Percentiles rank a stretch among this genome's conserved stretches.
Evolutionary conservation across 2,113 vertebrate genomes (phyloP).

Genomic region (Psilopogon haemacephalus): DNA sequence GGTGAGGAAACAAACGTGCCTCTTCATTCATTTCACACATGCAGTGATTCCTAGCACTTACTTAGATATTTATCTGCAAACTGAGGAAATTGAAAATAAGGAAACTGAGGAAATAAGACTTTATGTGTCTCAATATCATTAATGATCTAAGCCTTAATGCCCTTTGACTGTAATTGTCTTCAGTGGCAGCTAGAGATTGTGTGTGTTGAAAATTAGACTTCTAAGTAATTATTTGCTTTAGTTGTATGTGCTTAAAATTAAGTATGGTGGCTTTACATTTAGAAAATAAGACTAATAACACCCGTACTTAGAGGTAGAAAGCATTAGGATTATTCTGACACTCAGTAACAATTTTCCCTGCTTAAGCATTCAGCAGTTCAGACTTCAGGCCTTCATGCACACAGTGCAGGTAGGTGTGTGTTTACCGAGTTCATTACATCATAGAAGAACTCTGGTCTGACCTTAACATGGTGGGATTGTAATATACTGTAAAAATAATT

Average conservation of each 20-base stretch:
- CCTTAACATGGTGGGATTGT: neutral
- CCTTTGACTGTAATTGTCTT: neutral
- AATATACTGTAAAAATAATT: neutral
- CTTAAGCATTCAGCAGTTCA: neutral
- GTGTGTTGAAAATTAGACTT: neutral
- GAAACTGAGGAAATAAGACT: neutral
- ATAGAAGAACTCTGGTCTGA: neutral
- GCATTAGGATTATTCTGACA: neutral
- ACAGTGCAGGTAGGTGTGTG: rapidly evolving
- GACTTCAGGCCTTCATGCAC: neutral
- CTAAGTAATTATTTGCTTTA: neutral
- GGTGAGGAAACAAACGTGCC: neutral
- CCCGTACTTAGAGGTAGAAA: neutral
- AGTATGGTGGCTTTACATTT: neutral
- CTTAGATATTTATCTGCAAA: neutral
- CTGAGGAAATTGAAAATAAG: neutral
- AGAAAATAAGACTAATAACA: neutral
- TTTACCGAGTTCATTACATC: neutral
- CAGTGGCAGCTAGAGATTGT: neutral
- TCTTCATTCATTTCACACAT: neutral
- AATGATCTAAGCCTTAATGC: neutral
- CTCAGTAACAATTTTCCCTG: neutral
- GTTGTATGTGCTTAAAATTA: neutral
- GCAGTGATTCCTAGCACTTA: neutral
- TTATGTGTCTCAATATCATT: neutral